phyloP scores from a whole-genome alignment of 2,888 invertebrate species.

The Myopa testacea region DNA sequence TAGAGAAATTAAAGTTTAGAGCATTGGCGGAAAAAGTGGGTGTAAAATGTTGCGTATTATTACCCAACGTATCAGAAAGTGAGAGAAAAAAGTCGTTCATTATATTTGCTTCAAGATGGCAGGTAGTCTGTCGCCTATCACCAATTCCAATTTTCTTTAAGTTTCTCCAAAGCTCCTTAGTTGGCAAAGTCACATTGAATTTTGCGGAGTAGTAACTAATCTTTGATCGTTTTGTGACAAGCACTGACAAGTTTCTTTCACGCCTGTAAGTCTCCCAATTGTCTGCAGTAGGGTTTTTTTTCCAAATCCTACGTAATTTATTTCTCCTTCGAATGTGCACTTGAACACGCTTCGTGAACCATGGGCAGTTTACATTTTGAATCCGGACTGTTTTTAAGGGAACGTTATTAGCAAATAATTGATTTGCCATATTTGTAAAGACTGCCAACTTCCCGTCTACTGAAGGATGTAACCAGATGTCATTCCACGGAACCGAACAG shows the following conservation, averaged over 20 bases:
- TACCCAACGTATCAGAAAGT: background rate
- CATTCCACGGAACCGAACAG: too few species aligned
- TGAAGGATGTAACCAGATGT: too few species aligned
- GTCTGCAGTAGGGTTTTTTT: background rate
- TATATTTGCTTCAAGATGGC: background rate
- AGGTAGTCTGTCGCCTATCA: background rate
- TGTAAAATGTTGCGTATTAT: background rate
- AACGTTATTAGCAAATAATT: too few species aligned
- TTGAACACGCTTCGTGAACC: background rate
- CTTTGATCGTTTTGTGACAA: background rate
- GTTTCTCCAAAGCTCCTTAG: slow-evolving; percentile 1
- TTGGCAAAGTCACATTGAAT: background rate
- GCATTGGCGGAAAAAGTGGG: background rate
- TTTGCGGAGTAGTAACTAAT: background rate
- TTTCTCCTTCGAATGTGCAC: background rate
- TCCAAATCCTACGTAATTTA: background rate
- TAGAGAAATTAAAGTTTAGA: background rate
- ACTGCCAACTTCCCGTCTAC: too few species aligned
- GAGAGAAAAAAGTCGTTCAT: background rate
- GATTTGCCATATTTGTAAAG: too few species aligned
- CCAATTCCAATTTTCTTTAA: background rate
- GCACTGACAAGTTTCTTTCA: background rate
- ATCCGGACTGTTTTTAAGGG: background rate
- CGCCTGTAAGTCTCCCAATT: background rate
- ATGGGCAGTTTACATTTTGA: background rate